phyloP scores from a whole-genome alignment of 2,888 invertebrate genomes.

The Pyrochroa serraticornis region DNA sequence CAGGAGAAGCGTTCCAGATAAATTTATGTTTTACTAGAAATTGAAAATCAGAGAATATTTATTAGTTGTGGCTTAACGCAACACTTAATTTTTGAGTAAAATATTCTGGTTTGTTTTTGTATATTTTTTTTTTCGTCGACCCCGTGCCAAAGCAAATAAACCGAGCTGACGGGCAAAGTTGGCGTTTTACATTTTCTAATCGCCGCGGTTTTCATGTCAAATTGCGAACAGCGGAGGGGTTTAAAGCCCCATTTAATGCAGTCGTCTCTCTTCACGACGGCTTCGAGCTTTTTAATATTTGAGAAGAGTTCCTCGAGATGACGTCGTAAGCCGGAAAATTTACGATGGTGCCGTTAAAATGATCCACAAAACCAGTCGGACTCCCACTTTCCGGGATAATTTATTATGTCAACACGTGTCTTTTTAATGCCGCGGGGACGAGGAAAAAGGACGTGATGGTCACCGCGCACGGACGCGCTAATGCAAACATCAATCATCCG shows the following conservation, averaged over 20 bases:
- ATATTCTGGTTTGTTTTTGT: not conserved
- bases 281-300: constrained; percentile 28
- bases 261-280: not conserved
- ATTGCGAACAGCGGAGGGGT: constrained; percentile 14
- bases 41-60: not conserved
- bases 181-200: constrained; percentile 21
- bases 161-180: constrained; percentile 6
- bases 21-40: not conserved
- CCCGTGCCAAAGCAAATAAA: constrained; percentile 6
- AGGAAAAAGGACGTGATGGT: constrained; percentile 22
- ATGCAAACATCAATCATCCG: constrained; percentile 28
- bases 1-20: not conserved
- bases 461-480: constrained; percentile 8
- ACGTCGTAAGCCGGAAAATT: constrained; percentile 28
- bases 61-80: no score
- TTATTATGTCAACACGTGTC: constrained; percentile 31
- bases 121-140: constrained; percentile 3
- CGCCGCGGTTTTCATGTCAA: constrained; percentile 21
- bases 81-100: constrained; percentile 20
- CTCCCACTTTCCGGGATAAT: constrained; percentile 22
- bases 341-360: constrained; percentile 26
- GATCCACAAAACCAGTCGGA: constrained; percentile 19
- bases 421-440: constrained; percentile 23
- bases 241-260: constrained; percentile 21
- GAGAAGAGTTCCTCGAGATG: constrained; percentile 22